Base-by-base conservation (phyloP, 2,888 invertebrate genomes). In the Trachelus tabidus region DNA sequence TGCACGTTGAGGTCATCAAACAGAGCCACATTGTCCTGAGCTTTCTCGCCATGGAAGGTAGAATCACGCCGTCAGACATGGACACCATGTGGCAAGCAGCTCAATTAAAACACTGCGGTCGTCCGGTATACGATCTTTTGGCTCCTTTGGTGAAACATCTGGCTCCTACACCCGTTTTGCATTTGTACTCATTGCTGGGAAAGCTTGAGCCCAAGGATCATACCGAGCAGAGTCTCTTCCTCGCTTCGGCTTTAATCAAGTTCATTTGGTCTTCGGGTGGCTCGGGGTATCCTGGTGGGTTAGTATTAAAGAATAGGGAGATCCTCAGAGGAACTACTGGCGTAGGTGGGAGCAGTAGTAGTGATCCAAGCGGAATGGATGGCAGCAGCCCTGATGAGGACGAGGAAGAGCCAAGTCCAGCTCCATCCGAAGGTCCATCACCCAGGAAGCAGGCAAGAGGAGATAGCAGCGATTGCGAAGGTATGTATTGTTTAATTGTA, bases 1-100 rank as follows among this genome's bases (percentile, higher is more conserved):
- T 98, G 84, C 98, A 98, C 92, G 98, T 98, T 69, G 98, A 98
- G 94, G 96, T 96, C 89, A 97, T 98, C 81, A 98, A 98, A 90
- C 98, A 98, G 91, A 97, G 98, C 83, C 98, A 98, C 92, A 95
- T 98, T 87, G 96, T 98, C 82, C 93, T 98, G 75, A 98, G 97
- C 91, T 98, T 98, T 91, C 93, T 98, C 81, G 98, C 98, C 0
- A 96, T 98, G 92, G 98, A 98, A 92, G 96, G 97, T 69, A 94
- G 97, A 84, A 96, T 98, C 69, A 97, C 97, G 0, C 96, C 96
- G 78, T 97, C 97, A 79, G 98, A 98, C 86, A 95, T 98, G 84
- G 97, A 98, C 89, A 94, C 96, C 69, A 97, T 98, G 82, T 98
- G 98, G 98, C 97, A 97, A 83, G 97, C 98, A 0, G 97, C 98